phyloP scores from a whole-genome alignment of 1,140 invertebrate genomes.

The Hormaphis cornu region DNA sequence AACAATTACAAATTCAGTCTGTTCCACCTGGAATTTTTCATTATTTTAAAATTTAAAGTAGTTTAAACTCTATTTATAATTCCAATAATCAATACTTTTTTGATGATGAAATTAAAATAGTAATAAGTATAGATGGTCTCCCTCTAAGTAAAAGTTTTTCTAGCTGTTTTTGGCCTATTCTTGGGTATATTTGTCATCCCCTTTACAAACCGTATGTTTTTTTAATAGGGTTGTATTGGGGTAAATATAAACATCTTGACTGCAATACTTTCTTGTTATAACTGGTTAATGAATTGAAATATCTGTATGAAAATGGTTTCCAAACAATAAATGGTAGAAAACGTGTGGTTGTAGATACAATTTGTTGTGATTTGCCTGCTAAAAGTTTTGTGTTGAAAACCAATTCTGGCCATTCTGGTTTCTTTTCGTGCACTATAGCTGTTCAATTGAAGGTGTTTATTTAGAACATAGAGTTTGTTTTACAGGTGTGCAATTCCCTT shows the following conservation, averaged over 20 bases:
- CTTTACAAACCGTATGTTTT: neutral
- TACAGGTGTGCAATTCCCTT: neutral
- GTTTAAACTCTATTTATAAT: neutral
- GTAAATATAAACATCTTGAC: neutral
- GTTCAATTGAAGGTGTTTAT: neutral
- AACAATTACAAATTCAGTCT: neutral
- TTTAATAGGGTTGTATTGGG: neutral
- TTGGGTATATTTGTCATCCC: neutral
- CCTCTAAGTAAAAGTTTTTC: neutral
- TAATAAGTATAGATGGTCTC: neutral
- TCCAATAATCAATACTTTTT: neutral
- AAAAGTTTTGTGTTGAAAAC: neutral
- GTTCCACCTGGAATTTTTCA: neutral
- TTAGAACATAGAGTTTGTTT: neutral
- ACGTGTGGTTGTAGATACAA: neutral
- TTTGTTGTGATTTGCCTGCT: neutral
- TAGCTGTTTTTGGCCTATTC: neutral
- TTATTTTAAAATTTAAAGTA: neutral
- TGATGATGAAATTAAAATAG: neutral
- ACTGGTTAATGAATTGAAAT: neutral
- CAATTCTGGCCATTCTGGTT: neutral
- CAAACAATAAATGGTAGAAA: neutral
- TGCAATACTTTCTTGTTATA: neutral
- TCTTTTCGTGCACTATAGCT: neutral
- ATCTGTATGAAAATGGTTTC: neutral